Conservation (phyloP, 2,113 vertebrate genomes). For the Chascanopsetta lugubris region DNA sequence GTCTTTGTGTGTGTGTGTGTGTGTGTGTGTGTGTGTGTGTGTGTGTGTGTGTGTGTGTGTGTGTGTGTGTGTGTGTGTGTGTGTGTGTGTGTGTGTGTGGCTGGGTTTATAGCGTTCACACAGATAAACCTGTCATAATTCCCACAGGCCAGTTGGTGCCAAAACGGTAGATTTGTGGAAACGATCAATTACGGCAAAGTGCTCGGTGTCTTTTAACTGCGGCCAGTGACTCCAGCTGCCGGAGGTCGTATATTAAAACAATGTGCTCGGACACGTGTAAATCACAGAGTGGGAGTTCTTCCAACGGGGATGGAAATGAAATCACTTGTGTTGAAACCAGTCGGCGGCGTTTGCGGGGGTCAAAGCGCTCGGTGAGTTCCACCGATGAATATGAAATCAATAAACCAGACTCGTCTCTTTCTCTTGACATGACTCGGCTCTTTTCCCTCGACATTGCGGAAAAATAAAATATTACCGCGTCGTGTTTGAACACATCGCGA, state of each 20-base stretch:
- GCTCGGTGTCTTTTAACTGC: constrained; percentile 55
- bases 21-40: not conserved
- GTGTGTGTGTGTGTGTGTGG: not conserved
- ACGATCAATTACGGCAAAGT: constrained; percentile 69
- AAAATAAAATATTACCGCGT: not conserved
- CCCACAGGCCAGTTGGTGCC: constrained; percentile 32
- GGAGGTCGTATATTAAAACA: constrained; percentile 60
- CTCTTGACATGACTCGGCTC: not conserved
- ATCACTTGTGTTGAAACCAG: constrained; percentile 15
- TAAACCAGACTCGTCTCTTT: constrained; percentile 39
- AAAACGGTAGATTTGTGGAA: constrained; percentile 55
- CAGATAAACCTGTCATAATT: constrained; percentile 37
- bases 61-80: not conserved
- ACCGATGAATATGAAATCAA: constrained; percentile 32
- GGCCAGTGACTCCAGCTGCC: constrained; percentile 37
- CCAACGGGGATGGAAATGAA: constrained; percentile 21
- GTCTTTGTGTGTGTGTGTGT: not conserved
- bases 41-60: not conserved
- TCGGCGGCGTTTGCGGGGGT: constrained; percentile 3
- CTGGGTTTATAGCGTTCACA: constrained; percentile 8
- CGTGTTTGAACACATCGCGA: not conserved
- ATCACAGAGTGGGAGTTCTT: constrained; percentile 37
- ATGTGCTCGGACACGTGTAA: constrained; percentile 41
- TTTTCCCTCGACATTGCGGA: not conserved
- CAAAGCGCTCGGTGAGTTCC: constrained; percentile 9